Evolutionary conservation across 2,113 vertebrate species (phyloP).

Genomic region (Chaetorhynchus papuensis): DNA sequence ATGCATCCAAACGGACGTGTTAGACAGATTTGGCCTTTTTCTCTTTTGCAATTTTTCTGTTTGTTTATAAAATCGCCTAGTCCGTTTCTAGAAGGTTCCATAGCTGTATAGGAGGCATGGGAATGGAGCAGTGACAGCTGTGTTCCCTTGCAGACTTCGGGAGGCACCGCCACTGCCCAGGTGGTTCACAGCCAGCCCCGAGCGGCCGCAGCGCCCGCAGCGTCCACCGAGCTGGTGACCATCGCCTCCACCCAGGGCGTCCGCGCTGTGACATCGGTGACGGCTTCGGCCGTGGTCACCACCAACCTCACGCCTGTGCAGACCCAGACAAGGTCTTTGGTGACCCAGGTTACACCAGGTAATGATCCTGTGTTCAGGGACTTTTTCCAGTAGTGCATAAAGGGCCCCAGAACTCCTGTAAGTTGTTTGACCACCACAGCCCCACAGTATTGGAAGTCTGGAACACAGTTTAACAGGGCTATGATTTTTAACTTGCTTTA

Average conservation of each 20-base stretch:
- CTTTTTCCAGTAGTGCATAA: background rate
- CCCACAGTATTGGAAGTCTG: background rate
- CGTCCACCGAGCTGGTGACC: slow-evolving; percentile 82
- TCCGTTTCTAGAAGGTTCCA: background rate
- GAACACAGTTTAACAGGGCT: background rate
- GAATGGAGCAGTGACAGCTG: background rate
- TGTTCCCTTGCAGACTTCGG: slow-evolving; percentile 69
- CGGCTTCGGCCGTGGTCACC: slow-evolving; percentile 81
- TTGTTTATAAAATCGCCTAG: background rate
- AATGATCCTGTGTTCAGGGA: background rate
- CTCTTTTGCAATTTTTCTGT: background rate
- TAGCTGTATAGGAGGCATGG: fast-evolving
- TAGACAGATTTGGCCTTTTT: background rate
- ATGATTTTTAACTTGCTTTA: background rate
- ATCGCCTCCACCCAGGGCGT: slow-evolving; percentile 82
- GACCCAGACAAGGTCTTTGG: slow-evolving; percentile 80
- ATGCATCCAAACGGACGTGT: fast-evolving
- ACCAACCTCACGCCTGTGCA: slow-evolving; percentile 82
- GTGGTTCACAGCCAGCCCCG: slow-evolving; percentile 89
- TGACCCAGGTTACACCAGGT: slow-evolving; percentile 83
- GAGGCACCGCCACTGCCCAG: slow-evolving; percentile 71
- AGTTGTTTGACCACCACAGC: background rate
- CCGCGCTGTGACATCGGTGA: slow-evolving; percentile 82
- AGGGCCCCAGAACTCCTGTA: background rate
- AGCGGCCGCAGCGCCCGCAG: slow-evolving; percentile 63